Evolutionary conservation across 2,888 invertebrate species (phyloP).

Genomic region (Tetrapedia diversipes): DNA sequence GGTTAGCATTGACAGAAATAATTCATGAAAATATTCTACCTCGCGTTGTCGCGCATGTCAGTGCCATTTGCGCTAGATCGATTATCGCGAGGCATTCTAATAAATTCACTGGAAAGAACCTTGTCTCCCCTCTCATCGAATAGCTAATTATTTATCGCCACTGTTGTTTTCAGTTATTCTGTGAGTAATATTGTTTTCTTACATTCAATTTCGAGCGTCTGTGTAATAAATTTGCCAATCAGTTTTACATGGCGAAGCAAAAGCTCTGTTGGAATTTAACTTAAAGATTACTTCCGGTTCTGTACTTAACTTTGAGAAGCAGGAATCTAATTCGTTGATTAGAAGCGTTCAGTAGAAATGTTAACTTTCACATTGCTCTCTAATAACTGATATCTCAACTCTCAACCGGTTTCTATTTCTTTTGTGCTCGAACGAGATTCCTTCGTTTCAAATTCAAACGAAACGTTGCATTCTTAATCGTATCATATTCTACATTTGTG

Average conservation of each 20-base stretch:
- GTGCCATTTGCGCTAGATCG: slow-evolving; percentile 41
- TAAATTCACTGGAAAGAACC: slow-evolving; percentile 42
- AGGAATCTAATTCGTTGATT: too few species aligned
- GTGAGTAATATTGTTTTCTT: neutral
- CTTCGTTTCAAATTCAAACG: too few species aligned
- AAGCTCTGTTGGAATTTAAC: too few species aligned
- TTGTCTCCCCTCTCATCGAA: slow-evolving; percentile 5
- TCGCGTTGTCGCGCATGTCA: slow-evolving; percentile 36
- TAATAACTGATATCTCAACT: slow-evolving; percentile 49
- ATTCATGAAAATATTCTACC: slow-evolving; percentile 33
- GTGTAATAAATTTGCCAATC: too few species aligned
- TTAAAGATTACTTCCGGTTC: too few species aligned
- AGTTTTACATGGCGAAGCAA: too few species aligned
- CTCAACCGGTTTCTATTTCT: slow-evolving; percentile 38
- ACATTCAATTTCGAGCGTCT: neutral
- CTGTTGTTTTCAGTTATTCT: neutral
- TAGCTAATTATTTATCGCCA: slow-evolving; percentile 35
- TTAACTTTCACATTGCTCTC: slow-evolving; percentile 41
- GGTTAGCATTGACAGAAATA: slow-evolving; percentile 49
- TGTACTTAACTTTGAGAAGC: too few species aligned
- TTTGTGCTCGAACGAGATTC: slow-evolving; percentile 33
- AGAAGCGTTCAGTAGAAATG: too few species aligned
- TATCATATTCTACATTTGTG: too few species aligned
- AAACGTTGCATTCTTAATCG: too few species aligned
- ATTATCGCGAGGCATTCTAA: slow-evolving; percentile 12